Evolutionary conservation across 1,140 invertebrate species (phyloP).

Genomic region (Pachypeltis micranthus): DNA sequence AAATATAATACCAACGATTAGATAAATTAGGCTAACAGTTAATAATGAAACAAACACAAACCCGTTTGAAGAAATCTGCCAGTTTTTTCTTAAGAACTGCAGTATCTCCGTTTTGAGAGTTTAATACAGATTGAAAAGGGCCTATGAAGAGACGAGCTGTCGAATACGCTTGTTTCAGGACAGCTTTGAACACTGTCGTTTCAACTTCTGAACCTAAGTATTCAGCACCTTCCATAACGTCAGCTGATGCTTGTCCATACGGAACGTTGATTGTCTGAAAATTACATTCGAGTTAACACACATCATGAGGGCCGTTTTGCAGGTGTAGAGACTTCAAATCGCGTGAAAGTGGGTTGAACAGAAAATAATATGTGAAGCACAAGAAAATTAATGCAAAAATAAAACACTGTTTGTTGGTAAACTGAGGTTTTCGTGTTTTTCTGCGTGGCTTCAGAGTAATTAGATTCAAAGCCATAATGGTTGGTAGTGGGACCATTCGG

Average conservation of each 20-base stretch:
- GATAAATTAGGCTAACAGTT: background rate
- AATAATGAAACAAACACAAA: conserved; percentile 35
- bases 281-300: too few relatives aligned
- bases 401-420: too few relatives aligned
- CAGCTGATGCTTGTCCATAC: conserved; percentile 43
- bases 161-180: conserved; percentile 58
- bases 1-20: too few relatives aligned
- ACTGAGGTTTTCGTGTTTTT: too few relatives aligned
- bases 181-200: conserved; percentile 57
- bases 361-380: too few relatives aligned
- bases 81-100: conserved; percentile 49
- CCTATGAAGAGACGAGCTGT: conserved; percentile 67
- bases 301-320: too few relatives aligned
- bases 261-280: conserved; percentile 59
- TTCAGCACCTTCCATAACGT: conserved; percentile 51
- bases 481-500: too few relatives aligned
- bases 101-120: conserved; percentile 38
- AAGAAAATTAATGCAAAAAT: too few relatives aligned
- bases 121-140: conserved; percentile 47
- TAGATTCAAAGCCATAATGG: too few relatives aligned
- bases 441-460: too few relatives aligned
- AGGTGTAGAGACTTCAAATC: too few relatives aligned
- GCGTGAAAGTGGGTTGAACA: too few relatives aligned
- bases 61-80: conserved; percentile 50
- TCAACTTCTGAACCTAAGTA: conserved; percentile 66